Evolutionary conservation across 1,140 invertebrate species (phyloP).

Genomic region (Macrobrachium rosenbergii): DNA sequence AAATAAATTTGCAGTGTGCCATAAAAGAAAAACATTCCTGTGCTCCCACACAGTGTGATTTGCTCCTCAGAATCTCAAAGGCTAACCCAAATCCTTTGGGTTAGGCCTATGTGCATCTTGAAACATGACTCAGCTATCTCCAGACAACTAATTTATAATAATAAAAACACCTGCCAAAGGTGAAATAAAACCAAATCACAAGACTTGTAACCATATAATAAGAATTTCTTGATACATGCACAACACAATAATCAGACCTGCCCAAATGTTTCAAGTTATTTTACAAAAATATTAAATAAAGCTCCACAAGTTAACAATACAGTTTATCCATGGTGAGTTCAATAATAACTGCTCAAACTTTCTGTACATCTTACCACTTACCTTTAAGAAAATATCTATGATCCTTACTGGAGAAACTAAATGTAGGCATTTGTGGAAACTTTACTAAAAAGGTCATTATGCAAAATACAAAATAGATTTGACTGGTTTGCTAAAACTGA

Average conservation of each 20-base stretch:
- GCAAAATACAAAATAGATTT: constrained; percentile 23
- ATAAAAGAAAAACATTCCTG: no score
- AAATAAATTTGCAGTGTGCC: no score
- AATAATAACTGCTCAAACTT: constrained; percentile 19
- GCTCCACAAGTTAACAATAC: constrained; percentile 38
- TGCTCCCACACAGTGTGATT: no score
- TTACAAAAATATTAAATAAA: constrained; percentile 50
- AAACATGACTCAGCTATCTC: no score
- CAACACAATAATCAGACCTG: constrained; percentile 42
- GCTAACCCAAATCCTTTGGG: no score
- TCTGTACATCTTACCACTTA: constrained; percentile 7
- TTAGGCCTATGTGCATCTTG: no score
- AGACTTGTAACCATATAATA: constrained; percentile 42
- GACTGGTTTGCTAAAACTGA: constrained; percentile 10
- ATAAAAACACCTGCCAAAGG: neutral
- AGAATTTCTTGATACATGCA: constrained; percentile 44
- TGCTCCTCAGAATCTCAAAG: no score
- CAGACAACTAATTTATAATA: no score
- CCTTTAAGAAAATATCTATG: constrained; percentile 17
- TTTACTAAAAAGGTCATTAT: constrained; percentile 14
- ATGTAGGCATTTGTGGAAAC: constrained; percentile 1
- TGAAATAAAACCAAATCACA: constrained; percentile 16
- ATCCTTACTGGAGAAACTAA: constrained; percentile 7
- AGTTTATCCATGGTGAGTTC: neutral
- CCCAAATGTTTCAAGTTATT: constrained; percentile 27